These are phyloP conservation scores for Augochlorella aurata DNA, from an alignment of 2,888 invertebrate genomes.

Conservation along the genomic window DNA sequence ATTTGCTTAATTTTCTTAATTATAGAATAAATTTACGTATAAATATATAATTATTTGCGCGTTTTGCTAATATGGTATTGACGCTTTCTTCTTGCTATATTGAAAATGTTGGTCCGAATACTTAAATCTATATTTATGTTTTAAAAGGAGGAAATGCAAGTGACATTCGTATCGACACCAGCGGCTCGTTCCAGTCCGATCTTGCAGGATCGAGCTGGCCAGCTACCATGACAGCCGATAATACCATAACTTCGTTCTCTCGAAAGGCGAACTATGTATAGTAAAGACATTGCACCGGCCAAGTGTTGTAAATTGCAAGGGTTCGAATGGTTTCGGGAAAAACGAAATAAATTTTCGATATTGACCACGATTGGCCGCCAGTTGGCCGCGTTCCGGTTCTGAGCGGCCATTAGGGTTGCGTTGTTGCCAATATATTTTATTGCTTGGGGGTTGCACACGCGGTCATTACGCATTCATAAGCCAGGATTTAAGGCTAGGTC, in stretches of 20 bases:
- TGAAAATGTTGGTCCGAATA: no score
- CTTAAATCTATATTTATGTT: no score
- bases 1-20: no score
- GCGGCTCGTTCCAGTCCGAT: no score
- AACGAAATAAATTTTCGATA: constrained; percentile 30
- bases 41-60: no score
- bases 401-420: constrained; percentile 32
- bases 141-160: no score
- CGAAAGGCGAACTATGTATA: neutral
- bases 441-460: constrained; percentile 59
- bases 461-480: constrained; percentile 76
- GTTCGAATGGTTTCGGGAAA: constrained; percentile 5
- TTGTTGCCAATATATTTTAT: constrained; percentile 27
- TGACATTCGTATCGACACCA: no score
- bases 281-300: neutral
- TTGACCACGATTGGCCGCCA: constrained; percentile 62
- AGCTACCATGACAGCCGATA: neutral
- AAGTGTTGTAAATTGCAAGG: neutral
- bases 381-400: constrained; percentile 43
- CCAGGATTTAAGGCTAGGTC: constrained; percentile 75
- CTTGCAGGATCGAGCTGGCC: no score
- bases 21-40: no score
- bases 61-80: no score
- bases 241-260: neutral
- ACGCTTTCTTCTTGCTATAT: no score